Evolutionary conservation across 2,888 invertebrate species (phyloP).

Genomic region (Ornithoptera priamus): DNA sequence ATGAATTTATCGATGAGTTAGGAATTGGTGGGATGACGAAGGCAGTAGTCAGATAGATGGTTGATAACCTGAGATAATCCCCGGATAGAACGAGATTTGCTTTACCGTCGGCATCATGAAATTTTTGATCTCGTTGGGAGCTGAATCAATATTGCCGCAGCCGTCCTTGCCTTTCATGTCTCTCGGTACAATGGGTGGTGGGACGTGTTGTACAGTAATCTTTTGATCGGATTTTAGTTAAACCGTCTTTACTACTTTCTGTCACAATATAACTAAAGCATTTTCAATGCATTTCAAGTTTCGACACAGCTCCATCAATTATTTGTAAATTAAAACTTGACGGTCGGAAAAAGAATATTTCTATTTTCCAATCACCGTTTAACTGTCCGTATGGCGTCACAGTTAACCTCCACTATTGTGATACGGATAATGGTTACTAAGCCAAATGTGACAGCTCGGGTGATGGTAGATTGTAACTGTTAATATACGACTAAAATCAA

Average conservation of each 20-base stretch:
- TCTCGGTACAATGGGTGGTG: conserved; percentile 20
- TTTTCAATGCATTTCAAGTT: neutral
- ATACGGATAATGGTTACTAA: too few species aligned
- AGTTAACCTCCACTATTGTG: too few species aligned
- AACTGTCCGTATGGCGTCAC: too few species aligned
- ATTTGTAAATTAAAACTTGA: neutral
- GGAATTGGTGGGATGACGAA: conserved; percentile 28
- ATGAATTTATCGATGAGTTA: conserved; percentile 22
- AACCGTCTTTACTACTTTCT: conserved; percentile 1
- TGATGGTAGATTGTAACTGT: too few species aligned
- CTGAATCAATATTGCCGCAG: conserved; percentile 47
- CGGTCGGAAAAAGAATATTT: neutral
- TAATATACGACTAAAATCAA: too few species aligned
- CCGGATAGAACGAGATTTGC: conserved; percentile 68
- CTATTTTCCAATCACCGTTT: too few species aligned
- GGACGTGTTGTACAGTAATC: conserved; percentile 18
- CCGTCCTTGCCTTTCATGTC: conserved; percentile 37
- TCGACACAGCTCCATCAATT: neutral
- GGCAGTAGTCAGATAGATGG: conserved; percentile 43
- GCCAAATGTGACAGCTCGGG: too few species aligned
- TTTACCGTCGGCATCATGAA: conserved; percentile 57
- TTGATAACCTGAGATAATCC: conserved; percentile 74
- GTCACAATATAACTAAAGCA: neutral
- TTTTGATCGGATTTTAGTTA: conserved; percentile 22
- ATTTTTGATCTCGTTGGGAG: conserved; percentile 45